phyloP scores from a whole-genome alignment of 2,888 invertebrate genomes.

The Ferrisia virgata region DNA sequence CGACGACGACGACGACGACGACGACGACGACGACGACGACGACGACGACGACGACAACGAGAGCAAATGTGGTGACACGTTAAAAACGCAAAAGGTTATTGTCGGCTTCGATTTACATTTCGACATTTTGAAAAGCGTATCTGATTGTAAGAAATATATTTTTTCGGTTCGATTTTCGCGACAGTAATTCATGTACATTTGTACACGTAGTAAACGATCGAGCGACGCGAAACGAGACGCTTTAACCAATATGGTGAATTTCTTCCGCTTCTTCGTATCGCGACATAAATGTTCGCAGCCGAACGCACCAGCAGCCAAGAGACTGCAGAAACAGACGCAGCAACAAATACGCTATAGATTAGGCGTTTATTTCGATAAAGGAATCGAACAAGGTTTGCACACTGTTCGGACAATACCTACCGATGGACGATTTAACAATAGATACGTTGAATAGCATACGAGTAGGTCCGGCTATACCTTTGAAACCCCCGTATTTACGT shows the following conservation, averaged over 20 bases:
- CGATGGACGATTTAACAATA: constrained; percentile 23
- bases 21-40: too few relatives aligned
- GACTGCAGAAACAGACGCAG: background rate
- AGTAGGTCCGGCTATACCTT: too few relatives aligned
- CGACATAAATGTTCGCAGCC: background rate
- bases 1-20: too few relatives aligned
- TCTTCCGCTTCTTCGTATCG: background rate
- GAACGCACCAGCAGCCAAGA: background rate
- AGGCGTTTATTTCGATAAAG: background rate
- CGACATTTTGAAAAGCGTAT: constrained; percentile 12
- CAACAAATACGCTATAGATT: background rate
- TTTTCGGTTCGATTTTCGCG: background rate
- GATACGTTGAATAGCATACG: background rate
- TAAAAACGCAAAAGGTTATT: background rate
- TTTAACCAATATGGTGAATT: background rate
- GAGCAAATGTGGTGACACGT: background rate
- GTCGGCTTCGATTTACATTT: background rate
- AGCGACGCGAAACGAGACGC: background rate
- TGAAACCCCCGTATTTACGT: constrained; percentile 13
- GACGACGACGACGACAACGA: too few relatives aligned
- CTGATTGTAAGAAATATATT: constrained; percentile 22
- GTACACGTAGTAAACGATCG: too few relatives aligned
- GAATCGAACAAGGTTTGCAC: background rate
- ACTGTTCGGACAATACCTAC: constrained; percentile 11
- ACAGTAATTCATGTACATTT: background rate